These are phyloP conservation scores for Nettapus auritus DNA, from an alignment of 2,113 vertebrate species.

Conservation along the genomic window DNA sequence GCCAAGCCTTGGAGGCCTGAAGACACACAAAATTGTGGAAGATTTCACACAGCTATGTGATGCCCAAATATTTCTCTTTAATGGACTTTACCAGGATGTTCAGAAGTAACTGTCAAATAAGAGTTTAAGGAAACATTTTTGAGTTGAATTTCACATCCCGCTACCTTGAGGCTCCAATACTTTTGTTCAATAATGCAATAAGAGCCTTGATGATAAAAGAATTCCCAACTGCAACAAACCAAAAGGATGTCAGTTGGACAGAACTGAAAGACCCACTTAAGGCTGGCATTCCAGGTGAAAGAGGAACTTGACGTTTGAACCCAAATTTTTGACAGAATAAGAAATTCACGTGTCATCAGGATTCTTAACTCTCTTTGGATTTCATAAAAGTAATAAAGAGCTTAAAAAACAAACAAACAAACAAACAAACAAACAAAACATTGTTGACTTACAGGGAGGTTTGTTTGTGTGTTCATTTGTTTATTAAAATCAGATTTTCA, in stretches of 20 bases:
- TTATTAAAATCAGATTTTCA: background rate
- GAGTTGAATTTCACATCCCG: conserved; percentile 14
- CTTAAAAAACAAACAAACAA: background rate
- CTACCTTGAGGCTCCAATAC: conserved; percentile 23
- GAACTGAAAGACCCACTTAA: background rate
- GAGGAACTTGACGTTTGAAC: background rate
- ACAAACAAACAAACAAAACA: too few species aligned
- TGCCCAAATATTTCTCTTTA: background rate
- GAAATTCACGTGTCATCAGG: background rate
- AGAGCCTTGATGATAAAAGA: conserved; percentile 64
- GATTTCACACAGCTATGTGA: background rate
- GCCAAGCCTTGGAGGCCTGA: background rate
- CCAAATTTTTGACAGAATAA: background rate
- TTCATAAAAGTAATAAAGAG: background rate
- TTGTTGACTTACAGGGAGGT: background rate
- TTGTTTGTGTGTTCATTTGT: background rate
- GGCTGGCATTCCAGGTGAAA: background rate
- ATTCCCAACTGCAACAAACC: conserved; percentile 26
- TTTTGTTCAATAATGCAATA: conserved; percentile 73
- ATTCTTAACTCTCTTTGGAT: background rate
- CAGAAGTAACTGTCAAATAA: conserved; percentile 49
- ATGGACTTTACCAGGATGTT: conserved; percentile 35
- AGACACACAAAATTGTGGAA: background rate
- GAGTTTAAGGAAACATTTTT: conserved; percentile 42
- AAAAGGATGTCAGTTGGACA: background rate